phyloP scores from a whole-genome alignment of 2,797 vertebrate genomes.

The Pipistrellus kuhlii region DNA sequence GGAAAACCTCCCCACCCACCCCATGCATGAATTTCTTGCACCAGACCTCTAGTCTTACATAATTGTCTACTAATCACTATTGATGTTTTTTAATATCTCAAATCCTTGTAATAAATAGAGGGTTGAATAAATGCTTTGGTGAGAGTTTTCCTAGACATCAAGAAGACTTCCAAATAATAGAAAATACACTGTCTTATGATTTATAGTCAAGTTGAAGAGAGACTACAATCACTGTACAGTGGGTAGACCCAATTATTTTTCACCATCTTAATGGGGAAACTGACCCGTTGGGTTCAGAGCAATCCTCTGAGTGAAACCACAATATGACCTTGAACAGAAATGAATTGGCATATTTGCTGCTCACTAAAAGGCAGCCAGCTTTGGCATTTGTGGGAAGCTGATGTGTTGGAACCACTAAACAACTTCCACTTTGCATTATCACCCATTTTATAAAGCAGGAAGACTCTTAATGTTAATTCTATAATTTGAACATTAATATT shows the following conservation, averaged over 20 bases:
- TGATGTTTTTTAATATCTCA: conserved; percentile 4
- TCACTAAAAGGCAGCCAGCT: conserved; percentile 51
- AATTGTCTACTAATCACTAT: background rate
- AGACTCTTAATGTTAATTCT: conserved; percentile 61
- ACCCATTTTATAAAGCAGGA: conserved; percentile 72
- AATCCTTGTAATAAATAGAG: background rate
- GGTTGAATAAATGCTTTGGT: background rate
- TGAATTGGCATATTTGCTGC: conserved; percentile 7
- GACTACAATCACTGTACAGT: conserved; percentile 13
- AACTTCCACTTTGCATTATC: conserved; percentile 69
- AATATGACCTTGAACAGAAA: conserved; percentile 71
- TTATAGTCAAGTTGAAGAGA: conserved; percentile 33
- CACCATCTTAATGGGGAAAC: conserved; percentile 67
- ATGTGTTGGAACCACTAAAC: conserved; percentile 70
- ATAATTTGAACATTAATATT: conserved; percentile 61
- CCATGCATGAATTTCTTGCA: no score
- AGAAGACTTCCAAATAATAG: background rate
- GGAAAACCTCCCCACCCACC: no score
- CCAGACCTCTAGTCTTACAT: background rate
- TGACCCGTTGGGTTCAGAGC: conserved; percentile 65
- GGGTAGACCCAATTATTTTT: conserved; percentile 73
- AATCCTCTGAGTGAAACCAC: conserved; percentile 71
- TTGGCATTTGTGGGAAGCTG: conserved; percentile 70
- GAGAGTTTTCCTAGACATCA: background rate
- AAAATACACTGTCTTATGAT: conserved; percentile 43